These are phyloP conservation scores for Fringilla coelebs DNA, from an alignment of 2,797 vertebrate species.

Conservation along the genomic window DNA sequence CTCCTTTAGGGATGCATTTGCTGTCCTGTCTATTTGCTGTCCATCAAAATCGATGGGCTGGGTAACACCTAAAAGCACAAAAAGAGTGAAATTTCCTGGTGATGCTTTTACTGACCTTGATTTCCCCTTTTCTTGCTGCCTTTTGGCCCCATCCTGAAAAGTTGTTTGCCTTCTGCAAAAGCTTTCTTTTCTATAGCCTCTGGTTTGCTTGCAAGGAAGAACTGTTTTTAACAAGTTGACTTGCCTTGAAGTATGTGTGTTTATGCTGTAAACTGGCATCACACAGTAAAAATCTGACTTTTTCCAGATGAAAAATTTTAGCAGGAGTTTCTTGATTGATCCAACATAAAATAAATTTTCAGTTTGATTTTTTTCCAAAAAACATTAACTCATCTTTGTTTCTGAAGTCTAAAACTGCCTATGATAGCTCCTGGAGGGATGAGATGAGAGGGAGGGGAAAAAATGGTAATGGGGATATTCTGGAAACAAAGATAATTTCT, in stretches of 20 bases:
- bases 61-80: not conserved
- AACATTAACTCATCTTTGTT: not conserved
- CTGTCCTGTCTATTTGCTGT: no score
- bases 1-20: not conserved
- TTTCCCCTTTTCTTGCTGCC: conserved; percentile 17
- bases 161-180: not conserved
- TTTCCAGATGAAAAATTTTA: not conserved
- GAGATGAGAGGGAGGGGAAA: not conserved
- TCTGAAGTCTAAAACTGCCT: not conserved
- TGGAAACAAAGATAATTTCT: not conserved
- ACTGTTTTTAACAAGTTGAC: not conserved
- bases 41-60: not conserved
- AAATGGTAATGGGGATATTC: not conserved
- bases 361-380: not conserved
- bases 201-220: not conserved
- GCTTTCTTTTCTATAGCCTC: conserved; percentile 20
- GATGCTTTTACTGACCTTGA: not conserved
- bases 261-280: not conserved
- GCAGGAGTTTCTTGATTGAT: not conserved
- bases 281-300: not conserved
- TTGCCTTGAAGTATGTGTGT: not conserved
- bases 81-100: not conserved
- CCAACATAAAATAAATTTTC: not conserved
- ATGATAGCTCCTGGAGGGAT: not conserved
- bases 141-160: conserved; percentile 12